Conservation (phyloP, 2,797 vertebrate species). For the Pseudochirops cupreus region DNA sequence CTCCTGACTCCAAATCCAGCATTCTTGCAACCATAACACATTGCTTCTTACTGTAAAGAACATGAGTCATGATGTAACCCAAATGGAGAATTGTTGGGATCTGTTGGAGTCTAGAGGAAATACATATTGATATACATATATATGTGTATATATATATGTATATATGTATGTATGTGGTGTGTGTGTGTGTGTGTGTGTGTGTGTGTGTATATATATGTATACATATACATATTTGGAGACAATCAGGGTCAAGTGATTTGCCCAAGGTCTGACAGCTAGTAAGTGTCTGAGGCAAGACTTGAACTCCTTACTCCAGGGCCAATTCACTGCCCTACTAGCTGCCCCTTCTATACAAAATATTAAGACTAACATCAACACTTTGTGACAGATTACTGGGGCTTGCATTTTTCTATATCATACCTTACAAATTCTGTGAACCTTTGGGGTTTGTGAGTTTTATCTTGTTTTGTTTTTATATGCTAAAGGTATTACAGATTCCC, state of each 20-base stretch:
- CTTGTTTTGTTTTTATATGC: background rate
- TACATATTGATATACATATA: background rate
- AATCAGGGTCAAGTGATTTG: background rate
- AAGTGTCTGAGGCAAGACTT: background rate
- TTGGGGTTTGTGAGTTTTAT: background rate
- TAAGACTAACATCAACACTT: background rate
- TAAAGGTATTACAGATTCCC: background rate
- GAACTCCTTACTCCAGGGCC: background rate
- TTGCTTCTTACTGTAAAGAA: background rate
- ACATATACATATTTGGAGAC: background rate
- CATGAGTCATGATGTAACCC: background rate
- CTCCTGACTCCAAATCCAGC: background rate
- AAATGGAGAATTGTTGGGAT: background rate
- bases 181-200: too few species aligned
- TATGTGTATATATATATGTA: too few species aligned
- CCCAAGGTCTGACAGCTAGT: background rate
- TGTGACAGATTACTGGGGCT: background rate
- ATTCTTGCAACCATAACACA: background rate
- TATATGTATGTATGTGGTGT: too few species aligned
- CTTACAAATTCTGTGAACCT: background rate
- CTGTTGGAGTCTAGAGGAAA: background rate
- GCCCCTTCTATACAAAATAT: background rate
- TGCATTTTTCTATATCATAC: background rate
- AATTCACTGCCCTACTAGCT: background rate
- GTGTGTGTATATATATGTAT: too few species aligned